Percentiles rank a stretch among this genome's conserved stretches.
phyloP scores from a whole-genome alignment of 2,888 invertebrate genomes.

The Magallana nippona region DNA sequence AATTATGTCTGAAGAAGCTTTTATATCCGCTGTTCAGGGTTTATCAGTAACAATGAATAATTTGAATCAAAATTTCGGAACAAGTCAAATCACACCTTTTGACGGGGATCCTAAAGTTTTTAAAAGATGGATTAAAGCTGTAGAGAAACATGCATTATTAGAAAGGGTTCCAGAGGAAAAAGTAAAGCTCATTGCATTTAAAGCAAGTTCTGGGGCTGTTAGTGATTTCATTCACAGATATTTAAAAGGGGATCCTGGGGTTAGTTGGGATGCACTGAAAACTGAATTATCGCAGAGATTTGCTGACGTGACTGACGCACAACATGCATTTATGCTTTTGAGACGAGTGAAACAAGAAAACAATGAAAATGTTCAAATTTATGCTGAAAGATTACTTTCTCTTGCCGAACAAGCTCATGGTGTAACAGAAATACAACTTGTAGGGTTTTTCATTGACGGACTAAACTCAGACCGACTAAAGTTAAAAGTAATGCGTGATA shows the following conservation, averaged over 20 bases:
- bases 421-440: constrained; percentile 44
- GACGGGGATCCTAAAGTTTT: no score
- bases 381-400: constrained; percentile 46
- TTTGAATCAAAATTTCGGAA: constrained; percentile 8
- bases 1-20: background rate
- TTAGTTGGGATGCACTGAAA: constrained; percentile 35
- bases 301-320: constrained; percentile 47
- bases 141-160: background rate
- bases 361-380: constrained; percentile 48
- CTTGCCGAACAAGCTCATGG: constrained; percentile 38
- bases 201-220: constrained; percentile 42
- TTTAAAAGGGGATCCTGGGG: constrained; percentile 26
- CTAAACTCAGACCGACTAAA: constrained; percentile 42
- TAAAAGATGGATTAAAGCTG: constrained; percentile 14
- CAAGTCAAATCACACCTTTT: constrained; percentile 25
- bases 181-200: constrained; percentile 39
- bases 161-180: background rate
- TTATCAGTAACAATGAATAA: constrained; percentile 6
- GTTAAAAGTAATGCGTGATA: constrained; percentile 51
- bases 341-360: constrained; percentile 46
- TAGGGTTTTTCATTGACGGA: constrained; percentile 50
- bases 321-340: constrained; percentile 49
- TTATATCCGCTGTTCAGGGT: constrained; percentile 1
- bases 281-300: constrained; percentile 39
- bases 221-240: constrained; percentile 46